phyloP scores from a whole-genome alignment of 2,113 vertebrate species.

The Mesembrinibis cayennensis region DNA sequence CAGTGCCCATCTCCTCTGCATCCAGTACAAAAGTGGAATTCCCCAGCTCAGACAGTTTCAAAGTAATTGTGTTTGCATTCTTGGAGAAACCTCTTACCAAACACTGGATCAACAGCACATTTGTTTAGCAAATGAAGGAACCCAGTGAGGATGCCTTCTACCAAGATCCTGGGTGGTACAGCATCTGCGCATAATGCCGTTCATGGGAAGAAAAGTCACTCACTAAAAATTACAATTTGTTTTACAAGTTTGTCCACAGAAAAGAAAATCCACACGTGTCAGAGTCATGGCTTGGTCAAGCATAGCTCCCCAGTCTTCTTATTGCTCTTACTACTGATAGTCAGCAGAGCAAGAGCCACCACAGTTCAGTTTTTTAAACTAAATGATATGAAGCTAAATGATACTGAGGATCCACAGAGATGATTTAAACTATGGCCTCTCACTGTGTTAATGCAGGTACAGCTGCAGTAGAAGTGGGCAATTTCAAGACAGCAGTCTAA shows the following conservation, averaged over 20 bases:
- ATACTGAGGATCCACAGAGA: neutral
- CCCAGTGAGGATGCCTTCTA: neutral
- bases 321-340: neutral
- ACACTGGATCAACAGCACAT: neutral
- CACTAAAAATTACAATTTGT: neutral
- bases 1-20: neutral
- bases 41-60: neutral
- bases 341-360: neutral
- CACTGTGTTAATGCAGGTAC: neutral
- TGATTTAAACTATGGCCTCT: neutral
- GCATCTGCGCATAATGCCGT: neutral
- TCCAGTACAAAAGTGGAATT: neutral
- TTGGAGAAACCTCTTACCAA: neutral
- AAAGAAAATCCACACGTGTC: neutral
- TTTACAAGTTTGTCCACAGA: neutral
- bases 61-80: neutral
- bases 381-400: neutral
- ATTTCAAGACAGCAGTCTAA: neutral
- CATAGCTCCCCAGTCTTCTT: neutral
- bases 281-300: neutral
- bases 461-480: neutral
- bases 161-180: fast-evolving
- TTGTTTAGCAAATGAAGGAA: neutral
- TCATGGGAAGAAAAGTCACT: neutral
- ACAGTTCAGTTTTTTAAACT: neutral